phyloP scores from a whole-genome alignment of 2,797 vertebrate species.

The Varecia variegata region DNA sequence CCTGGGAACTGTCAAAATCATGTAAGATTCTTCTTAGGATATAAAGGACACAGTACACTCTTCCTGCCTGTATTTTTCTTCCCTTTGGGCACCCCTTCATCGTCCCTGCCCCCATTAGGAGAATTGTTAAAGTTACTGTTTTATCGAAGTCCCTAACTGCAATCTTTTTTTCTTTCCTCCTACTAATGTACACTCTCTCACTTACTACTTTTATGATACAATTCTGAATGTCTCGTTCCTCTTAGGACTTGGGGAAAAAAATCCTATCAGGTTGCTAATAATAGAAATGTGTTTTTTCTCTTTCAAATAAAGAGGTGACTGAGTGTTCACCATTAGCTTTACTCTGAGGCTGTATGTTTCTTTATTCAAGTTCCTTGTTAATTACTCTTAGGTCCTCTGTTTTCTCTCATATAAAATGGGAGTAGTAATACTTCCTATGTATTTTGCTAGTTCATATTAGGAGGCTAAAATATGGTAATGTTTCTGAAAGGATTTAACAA shows the following conservation, averaged over 20 bases:
- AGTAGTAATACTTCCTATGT: background rate
- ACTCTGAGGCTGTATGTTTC: background rate
- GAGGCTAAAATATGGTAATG: background rate
- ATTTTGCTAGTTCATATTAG: background rate
- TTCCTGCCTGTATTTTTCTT: constrained; percentile 40
- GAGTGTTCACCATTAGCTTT: background rate
- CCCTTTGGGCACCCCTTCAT: background rate
- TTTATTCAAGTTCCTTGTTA: background rate
- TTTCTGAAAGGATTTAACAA: background rate
- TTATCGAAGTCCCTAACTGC: background rate
- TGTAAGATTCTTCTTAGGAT: constrained; percentile 68
- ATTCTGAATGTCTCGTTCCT: constrained; percentile 22
- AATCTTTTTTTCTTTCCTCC: background rate
- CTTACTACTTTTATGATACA: constrained; percentile 40
- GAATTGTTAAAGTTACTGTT: constrained; percentile 42
- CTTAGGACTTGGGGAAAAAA: constrained; percentile 7
- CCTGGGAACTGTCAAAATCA: constrained; percentile 79
- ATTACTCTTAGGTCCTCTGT: background rate
- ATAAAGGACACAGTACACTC: constrained; percentile 47
- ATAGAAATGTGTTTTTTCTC: constrained; percentile 28
- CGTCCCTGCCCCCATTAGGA: background rate
- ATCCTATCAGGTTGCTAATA: constrained; percentile 2
- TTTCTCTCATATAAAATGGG: background rate
- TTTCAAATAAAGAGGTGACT: constrained; percentile 30
- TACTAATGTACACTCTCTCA: constrained; percentile 1